Evolutionary conservation across 2,797 vertebrate species (phyloP).

Genomic region (Sebastolobus alascanus): DNA sequence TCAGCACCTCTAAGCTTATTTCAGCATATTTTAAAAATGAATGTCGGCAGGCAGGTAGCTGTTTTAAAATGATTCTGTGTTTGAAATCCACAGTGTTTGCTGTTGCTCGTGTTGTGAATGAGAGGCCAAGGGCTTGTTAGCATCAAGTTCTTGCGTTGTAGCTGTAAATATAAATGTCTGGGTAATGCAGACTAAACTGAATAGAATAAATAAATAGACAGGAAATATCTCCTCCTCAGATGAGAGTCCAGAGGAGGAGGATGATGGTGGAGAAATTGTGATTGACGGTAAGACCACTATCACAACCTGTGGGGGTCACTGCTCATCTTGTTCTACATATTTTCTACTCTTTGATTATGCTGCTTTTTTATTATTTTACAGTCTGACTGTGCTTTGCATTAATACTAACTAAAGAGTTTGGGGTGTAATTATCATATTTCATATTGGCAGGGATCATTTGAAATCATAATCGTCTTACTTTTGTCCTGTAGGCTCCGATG

Average conservation of each 20-base stretch:
- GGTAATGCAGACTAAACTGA: slow-evolving; percentile 65
- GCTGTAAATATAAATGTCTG: slow-evolving; percentile 51
- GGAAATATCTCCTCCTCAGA: slow-evolving; percentile 75
- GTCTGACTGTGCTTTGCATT: neutral
- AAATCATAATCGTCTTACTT: neutral
- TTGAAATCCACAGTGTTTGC: neutral
- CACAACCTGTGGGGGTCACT: slow-evolving; percentile 6
- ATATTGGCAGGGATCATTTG: neutral
- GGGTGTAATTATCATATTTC: neutral
- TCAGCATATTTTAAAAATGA: neutral
- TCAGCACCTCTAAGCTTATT: neutral
- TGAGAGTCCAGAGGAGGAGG: slow-evolving; percentile 78
- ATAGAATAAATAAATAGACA: slow-evolving; percentile 41
- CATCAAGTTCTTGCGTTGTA: slow-evolving; percentile 38
- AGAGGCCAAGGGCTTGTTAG: neutral
- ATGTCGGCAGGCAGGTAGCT: neutral
- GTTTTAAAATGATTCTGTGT: neutral
- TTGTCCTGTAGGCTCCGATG: slow-evolving; percentile 78
- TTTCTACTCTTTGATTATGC: neutral
- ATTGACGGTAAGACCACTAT: slow-evolving; percentile 80
- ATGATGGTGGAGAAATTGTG: slow-evolving; percentile 80
- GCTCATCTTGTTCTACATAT: neutral
- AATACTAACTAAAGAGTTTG: neutral
- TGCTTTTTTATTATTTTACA: neutral
- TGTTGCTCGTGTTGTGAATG: slow-evolving; percentile 1